Evolutionary conservation across 2,113 vertebrate genomes (phyloP), one percentile per base, ranked within the genome.

Genomic region (Xenopus laevis): DNA sequence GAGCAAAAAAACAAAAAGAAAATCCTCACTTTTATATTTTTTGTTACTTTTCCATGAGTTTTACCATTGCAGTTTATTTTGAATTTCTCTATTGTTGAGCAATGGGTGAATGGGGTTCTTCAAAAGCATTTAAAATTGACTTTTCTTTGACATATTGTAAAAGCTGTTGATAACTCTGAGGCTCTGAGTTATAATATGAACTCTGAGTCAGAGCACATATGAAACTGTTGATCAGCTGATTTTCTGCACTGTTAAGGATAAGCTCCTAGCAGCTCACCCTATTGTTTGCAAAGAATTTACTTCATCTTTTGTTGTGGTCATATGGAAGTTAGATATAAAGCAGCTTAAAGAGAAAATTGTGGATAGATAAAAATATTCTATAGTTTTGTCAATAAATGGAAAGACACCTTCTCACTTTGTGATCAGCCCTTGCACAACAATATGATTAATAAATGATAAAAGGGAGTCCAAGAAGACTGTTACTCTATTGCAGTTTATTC

Each of bases 121-220:
- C 47, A 46, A 40, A 53, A 67, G 63, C 64, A 46, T 74, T 67
- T 67, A 47, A 47, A 65, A 74, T 47, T 59, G 64, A 74, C 64
- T 74, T 59, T 52, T 47, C 71, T 5, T 30, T 72, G 40, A 73
- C 64, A 73, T 13, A 62, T 58, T 73, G 63, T 66, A 66, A 58
- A 66, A 74, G 55, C 18, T 45, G 63, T 65, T 66, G 27, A 74
- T 74, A 74, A 74, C 63, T 27, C 23, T 2, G 23, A 27, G 23
- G 23, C 23, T 27, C 23, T 27, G 23, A 27, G 23, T 27, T 27
- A 27, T 27, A 27, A 27, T 27, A 27, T 27, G 23, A 2, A 4
- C 23, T 27, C 55, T n/a, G 53, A 58, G 20, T 65, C 55, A 27
- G 53, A 58, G 20, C 52, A 58, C 57, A 65, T 74, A 44, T 66